These are phyloP conservation scores for Pantherophis alleghaniensis DNA, from an alignment of 2,797 vertebrate species.

Conservation along the genomic window DNA sequence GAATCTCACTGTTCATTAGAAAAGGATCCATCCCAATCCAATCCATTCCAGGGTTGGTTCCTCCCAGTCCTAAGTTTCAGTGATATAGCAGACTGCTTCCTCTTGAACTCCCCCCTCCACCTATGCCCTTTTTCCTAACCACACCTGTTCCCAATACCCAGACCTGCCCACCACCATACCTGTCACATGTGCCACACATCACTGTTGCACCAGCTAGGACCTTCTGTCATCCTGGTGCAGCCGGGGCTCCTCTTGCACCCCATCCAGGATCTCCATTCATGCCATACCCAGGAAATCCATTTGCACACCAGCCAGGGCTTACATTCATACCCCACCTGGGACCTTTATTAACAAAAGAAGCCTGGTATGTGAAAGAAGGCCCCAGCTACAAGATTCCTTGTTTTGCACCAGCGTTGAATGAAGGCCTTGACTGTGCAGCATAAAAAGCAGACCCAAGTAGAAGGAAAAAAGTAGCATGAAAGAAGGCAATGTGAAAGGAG, in stretches of 20 bases:
- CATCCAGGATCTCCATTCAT: neutral
- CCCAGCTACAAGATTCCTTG: neutral
- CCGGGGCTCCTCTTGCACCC: neutral
- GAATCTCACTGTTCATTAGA: neutral
- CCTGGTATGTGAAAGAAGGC: neutral
- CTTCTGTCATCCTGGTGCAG: neutral
- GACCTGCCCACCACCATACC: neutral
- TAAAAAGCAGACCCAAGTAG: neutral
- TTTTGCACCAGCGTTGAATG: neutral
- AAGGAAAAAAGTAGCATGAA: neutral
- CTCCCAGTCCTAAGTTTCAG: neutral
- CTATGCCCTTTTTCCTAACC: neutral
- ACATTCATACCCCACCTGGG: neutral
- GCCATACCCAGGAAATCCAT: neutral
- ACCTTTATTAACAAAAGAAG: neutral
- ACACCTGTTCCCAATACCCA: neutral
- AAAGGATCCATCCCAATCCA: neutral
- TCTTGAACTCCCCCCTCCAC: neutral
- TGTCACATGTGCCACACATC: neutral
- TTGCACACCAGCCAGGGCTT: neutral
- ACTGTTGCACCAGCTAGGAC: neutral
- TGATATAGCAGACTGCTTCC: neutral
- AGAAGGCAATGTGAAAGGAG: neutral
- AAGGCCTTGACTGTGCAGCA: neutral
- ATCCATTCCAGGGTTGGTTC: neutral